Base-by-base conservation (phyloP, 2,113 vertebrate genomes). In the Martes martes region DNA sequence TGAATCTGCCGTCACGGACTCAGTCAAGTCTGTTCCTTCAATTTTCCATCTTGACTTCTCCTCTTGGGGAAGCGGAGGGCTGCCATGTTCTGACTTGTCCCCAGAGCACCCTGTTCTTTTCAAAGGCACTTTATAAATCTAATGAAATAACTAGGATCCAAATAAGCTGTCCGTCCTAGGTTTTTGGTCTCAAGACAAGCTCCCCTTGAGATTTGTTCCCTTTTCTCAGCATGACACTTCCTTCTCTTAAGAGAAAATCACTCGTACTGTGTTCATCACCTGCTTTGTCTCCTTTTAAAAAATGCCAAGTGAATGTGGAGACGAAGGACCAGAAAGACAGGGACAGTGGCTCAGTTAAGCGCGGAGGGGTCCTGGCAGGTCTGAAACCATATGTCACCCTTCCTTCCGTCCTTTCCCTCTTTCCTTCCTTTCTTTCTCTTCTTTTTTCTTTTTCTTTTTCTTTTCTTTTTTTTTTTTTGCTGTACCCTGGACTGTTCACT, bases 121-220 rank as follows among this genome's bases (percentile, higher is more conserved):
- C 94, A 96, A 94, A 95, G 92, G 90, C 92, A 95, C 80, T 97
- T 92, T 61, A 84, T 45, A 65, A 84, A 92, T 52, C 45, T 36
- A 84, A 92, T n/a, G 80, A 92, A 95, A 95, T 71, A 71, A 52
- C 55, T 2, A 16, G 63, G 89, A 90, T 71, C 69, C 74, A 94
- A 80, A 80, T 21, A 84, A 65, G 73, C 80, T 92, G 83, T 87
- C 89, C 50, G 93, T 89, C 86, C 67, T n/a, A 19, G 81, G 33
- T 19, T 61, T 86, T 39, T n/a, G 82, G 89, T 85, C 82, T 39
- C 0, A 2, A 97, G 76, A 97, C 71, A 79, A 42, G 65, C 2
- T 84, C 33, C 69, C 52, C 86, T 67, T 31, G 88, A 92, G 93
- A 42, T 33, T 1, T 4, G 39, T 39, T 94, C 91, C 89, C 36